Base-by-base conservation (phyloP, 2,888 invertebrate genomes). In the Hofmannophila pseudospretella region DNA sequence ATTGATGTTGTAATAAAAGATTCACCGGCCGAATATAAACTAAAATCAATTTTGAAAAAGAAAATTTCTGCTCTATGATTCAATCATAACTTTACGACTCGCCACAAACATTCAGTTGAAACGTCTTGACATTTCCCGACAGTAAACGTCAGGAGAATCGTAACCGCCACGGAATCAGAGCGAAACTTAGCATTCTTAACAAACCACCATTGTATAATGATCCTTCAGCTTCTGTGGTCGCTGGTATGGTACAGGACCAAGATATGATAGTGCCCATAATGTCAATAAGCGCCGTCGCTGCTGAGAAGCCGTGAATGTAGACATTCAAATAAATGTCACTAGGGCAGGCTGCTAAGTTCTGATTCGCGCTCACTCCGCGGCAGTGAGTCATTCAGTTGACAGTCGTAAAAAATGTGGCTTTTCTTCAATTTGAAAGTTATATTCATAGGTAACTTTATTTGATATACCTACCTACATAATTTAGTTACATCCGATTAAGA, bases 261-360 rank as follows among this genome's bases (percentile, higher is more conserved):
- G 23, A 1, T 23, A 23, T 8, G n/a, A 2, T 23, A 4, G 23
- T n/a, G n/a, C n/a, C 8, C 22, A 22, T 23, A 23, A 22, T 23
- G n/a, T 23, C n/a, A 22, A 23, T 23, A n/a, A 23, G 4, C 8
- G 5, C 8, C 5, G 22, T 22, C 2, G 2, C 22, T 22, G 5
- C 8, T 22, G 8, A 5, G 20, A 7, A 20, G n/a, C n/a, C n/a
- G n/a, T n/a, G n/a, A n/a, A n/a, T n/a, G 2, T 20, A 19, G 20
- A 5, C n/a, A 23, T 54, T 51, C 55, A 58, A 60, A n/a, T 51
- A 62, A 66, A 67, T 67, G 64, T 59, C 64, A 65, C 39, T 60
- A 26, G 56, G 38, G 36, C 50, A 48, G 27, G 42, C 10, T 23
- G 23, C 2, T 23, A n/a, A n/a, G n/a, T n/a, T n/a, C n/a, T n/a